These are phyloP conservation scores for Lasioglossum figueresi DNA, from an alignment of 2,888 invertebrate genomes.

Conservation along the genomic window DNA sequence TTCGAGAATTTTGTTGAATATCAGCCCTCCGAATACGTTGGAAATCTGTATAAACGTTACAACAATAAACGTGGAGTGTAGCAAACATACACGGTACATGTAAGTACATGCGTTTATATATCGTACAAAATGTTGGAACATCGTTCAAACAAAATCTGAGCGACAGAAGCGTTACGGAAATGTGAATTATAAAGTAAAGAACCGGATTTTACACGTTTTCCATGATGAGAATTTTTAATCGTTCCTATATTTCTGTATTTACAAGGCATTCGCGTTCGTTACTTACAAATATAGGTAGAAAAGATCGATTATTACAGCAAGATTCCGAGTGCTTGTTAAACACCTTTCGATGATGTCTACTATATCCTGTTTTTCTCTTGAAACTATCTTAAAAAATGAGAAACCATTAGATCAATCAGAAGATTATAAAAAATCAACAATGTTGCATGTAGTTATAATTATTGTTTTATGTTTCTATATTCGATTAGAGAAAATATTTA, in stretches of 20 bases:
- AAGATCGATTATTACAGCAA: conserved; percentile 69
- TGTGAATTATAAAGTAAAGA: conserved; percentile 55
- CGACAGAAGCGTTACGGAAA: conserved; percentile 57
- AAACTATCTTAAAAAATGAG: conserved; percentile 48
- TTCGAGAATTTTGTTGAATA: no score
- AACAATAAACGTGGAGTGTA: conserved; percentile 43
- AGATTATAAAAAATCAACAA: conserved; percentile 59
- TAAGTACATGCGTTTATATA: conserved; percentile 49
- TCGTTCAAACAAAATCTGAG: conserved; percentile 14
- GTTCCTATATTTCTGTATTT: conserved; percentile 71
- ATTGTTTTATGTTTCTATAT: conserved; percentile 59
- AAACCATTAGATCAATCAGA: conserved; percentile 64
- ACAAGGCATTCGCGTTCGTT: conserved; percentile 72
- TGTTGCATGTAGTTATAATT: conserved; percentile 56
- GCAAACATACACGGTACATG: conserved; percentile 42
- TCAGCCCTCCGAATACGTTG: conserved; percentile 65
- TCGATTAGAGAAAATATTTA: conserved; percentile 70
- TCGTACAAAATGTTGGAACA: not conserved
- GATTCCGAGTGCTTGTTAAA: conserved; percentile 59
- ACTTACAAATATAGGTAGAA: conserved; percentile 73
- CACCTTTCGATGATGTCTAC: conserved; percentile 27
- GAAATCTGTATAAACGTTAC: conserved; percentile 66
- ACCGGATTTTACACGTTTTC: conserved; percentile 55
- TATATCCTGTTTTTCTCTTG: conserved; percentile 36
- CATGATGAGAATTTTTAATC: conserved; percentile 61